Base-by-base conservation (phyloP, 2,888 invertebrate species). In the Chrysina gloriosa region DNA sequence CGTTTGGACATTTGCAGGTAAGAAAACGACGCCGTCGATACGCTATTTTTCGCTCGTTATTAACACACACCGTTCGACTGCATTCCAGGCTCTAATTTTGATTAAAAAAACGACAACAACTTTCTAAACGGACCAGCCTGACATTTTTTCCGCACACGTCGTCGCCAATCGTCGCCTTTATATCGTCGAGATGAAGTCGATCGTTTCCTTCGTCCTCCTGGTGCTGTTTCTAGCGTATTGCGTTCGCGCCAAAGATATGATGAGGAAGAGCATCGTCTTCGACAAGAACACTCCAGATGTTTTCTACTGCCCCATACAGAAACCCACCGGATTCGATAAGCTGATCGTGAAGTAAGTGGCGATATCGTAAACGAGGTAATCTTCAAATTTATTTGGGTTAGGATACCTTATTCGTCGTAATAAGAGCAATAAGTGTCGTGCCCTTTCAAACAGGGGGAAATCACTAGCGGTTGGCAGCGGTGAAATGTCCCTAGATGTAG, bases 251-350 rank as follows among this genome's bases (percentile, higher is more conserved):
- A 90, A 89, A 69, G 92, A 92, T 78, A 90, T 92, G 88, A 88
- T 91, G 86, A 84, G 91, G 70, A 92, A 92, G 81, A 90, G 90
- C 65, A 92, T 92, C 73, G 91, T 92, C 34, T 92, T 89, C 79
- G 92, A 92, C 78, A 91, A 92, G 78, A 90, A 91, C 77, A 92
- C 92, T 0, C 92, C 92, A 5, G 90, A 92, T 76, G 91, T 92
- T 11, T 92, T 92, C 80, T 92, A 92, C 80, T 92, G 92, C 77
- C 92, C 92, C 0, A 89, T 90, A 78, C 89, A 90, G 72, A 92
- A 92, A 77, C 92, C 91, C n/a, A 89, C 89, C 2, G 89, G 90
- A 31, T 87, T 91, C 77, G 90, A 90, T 72, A 91, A 92, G 80
- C 85, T 92, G 80, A 89, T 91, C 71, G 92, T 92, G 27, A 87